Evolutionary conservation across 2,888 invertebrate species (phyloP).

Genomic region (Morpho helenor): DNA sequence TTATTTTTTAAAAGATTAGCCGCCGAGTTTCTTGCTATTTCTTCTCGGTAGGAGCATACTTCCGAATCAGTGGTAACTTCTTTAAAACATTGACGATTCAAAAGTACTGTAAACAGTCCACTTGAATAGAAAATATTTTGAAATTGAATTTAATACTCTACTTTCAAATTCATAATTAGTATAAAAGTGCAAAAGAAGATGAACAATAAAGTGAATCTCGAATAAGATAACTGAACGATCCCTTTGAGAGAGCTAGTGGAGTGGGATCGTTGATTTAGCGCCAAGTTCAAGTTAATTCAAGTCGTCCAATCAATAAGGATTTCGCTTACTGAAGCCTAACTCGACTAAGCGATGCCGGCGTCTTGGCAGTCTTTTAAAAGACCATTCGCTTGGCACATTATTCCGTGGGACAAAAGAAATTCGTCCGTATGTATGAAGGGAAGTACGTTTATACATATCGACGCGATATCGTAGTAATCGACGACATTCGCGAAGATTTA

Average conservation of each 20-base stretch:
- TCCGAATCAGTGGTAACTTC: no score
- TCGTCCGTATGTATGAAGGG: slow-evolving; percentile 22
- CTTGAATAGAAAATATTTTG: no score
- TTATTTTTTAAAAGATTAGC: no score
- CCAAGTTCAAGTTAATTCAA: slow-evolving; percentile 20
- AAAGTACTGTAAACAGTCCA: no score
- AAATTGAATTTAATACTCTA: no score
- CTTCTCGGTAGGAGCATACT: no score
- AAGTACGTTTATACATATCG: slow-evolving; percentile 2
- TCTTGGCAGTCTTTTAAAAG: slow-evolving; percentile 31
- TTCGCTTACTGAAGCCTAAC: slow-evolving; percentile 26
- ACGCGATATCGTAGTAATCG: slow-evolving; percentile 5
- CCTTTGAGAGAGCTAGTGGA: slow-evolving; percentile 15
- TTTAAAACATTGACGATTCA: no score
- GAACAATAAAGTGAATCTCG: slow-evolving; percentile 6
- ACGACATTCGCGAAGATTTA: no score
- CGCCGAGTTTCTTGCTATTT: no score
- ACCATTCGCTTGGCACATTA: slow-evolving; percentile 29
- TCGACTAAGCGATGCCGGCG: slow-evolving; percentile 27
- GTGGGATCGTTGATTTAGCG: slow-evolving; percentile 19
- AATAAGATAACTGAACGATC: slow-evolving; percentile 15
- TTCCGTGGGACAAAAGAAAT: slow-evolving; percentile 27
- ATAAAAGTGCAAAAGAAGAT: background rate
- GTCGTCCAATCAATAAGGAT: slow-evolving; percentile 24
- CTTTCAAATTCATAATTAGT: no score